phyloP scores from a whole-genome alignment of 2,888 invertebrate genomes.

The Eristalis pertinax region DNA sequence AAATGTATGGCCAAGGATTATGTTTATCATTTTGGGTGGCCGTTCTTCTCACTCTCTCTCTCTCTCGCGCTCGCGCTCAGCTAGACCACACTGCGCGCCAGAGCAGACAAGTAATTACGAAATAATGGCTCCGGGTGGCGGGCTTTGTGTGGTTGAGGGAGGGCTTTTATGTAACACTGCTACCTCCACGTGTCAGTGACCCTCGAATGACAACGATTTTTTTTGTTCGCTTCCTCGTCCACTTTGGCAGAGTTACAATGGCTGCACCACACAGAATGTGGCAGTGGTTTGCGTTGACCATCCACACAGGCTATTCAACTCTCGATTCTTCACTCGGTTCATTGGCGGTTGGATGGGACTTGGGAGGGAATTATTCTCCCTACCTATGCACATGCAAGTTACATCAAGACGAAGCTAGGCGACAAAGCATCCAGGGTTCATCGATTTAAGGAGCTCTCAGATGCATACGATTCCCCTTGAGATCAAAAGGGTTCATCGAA shows the following conservation, averaged over 20 bases:
- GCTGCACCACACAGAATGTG: constrained; percentile 9
- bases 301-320: constrained; percentile 8
- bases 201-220: background rate
- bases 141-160: constrained; percentile 6
- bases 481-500: too few species aligned
- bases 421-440: too few species aligned
- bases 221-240: background rate
- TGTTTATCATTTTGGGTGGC: constrained; percentile 26
- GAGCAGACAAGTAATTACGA: constrained; percentile 62
- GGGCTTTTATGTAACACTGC: constrained; percentile 38
- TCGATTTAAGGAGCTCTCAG: too few species aligned
- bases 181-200: constrained; percentile 51
- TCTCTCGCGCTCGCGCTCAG: constrained; percentile 21
- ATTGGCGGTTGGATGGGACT: constrained; percentile 2
- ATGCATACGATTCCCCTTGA: too few species aligned
- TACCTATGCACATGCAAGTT: background rate
- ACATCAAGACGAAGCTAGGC: background rate
- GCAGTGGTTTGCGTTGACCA: background rate
- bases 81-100: constrained; percentile 30
- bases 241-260: constrained; percentile 16
- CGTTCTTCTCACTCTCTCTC: too few species aligned
- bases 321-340: constrained; percentile 22
- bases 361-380: background rate
- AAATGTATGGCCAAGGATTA: constrained; percentile 32
- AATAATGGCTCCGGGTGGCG: constrained; percentile 52